A percentile compares a stretch with the other conserved stretches of the same genome.
Conservation (phyloP, 2,113 vertebrate genomes). For the Pygoscelis antarcticus region DNA sequence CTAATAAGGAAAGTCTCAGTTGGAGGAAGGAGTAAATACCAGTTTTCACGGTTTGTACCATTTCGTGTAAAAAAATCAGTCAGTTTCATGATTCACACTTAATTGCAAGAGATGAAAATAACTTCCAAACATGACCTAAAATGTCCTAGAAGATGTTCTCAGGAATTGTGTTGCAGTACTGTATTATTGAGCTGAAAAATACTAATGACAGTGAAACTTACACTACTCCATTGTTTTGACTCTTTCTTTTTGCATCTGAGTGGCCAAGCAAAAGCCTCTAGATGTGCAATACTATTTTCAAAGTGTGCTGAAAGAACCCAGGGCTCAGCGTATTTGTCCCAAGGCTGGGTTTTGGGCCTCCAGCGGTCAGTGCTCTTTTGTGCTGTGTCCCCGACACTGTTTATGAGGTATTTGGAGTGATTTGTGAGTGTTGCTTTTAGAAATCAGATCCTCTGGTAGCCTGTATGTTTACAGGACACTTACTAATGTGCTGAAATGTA, state of each 20-base stretch:
- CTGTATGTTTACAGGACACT: neutral
- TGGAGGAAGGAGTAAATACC: neutral
- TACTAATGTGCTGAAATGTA: neutral
- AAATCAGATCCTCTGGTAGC: neutral
- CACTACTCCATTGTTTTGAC: neutral
- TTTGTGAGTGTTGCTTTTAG: neutral
- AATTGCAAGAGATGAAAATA: neutral
- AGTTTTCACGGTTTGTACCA: neutral
- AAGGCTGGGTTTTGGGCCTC: neutral
- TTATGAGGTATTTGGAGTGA: neutral
- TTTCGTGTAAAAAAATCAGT: neutral
- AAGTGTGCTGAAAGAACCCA: neutral
- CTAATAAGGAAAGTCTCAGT: neutral
- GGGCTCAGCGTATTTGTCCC: neutral
- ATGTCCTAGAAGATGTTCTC: neutral
- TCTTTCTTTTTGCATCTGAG: neutral
- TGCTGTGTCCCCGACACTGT: neutral
- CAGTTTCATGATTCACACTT: neutral
- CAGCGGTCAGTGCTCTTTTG: neutral
- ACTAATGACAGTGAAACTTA: neutral
- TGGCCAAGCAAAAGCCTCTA: neutral
- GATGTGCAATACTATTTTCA: neutral
- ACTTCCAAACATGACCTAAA: neutral
- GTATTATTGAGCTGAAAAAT: neutral
- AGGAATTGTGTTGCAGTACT: neutral